Base-by-base conservation (phyloP, 2,888 invertebrate species). In the Ormyrus nitidulus region DNA sequence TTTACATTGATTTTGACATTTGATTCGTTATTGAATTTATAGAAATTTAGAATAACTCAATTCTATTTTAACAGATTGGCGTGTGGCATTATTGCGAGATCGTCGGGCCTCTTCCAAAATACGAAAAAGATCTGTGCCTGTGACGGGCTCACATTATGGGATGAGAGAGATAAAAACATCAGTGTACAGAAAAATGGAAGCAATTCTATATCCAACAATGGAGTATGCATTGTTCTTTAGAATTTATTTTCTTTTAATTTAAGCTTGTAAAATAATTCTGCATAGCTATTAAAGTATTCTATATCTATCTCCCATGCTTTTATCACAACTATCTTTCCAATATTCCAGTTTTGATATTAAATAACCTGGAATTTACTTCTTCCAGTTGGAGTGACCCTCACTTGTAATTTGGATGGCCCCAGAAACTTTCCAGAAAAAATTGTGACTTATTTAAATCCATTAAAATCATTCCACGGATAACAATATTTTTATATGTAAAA, bases 61-160 rank as follows among this genome's bases (percentile, higher is more conserved):
- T 56, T 1, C 6, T 56, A 59, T 53, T 79, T 82, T 80, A 79
- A 72, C 90, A 96, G 96, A 79, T 89, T 96, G 69, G 95, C 95
- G 0, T 97, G 97, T 89, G 98, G 97, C 0, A 94, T 98, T 9
- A 96, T 98, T 84, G 97, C 97, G 0, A 93, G 97, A 53, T 96
- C 97, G 0, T 96, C 98, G 0, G 97, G 97, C 0, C 91, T 98
- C 8, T 95, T 96, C 87, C 93, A 97, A 89, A 98, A 98, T 89
- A 93, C 95, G 0, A 98, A 98, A 88, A 94, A 94, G 10, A 95
- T 98, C 74, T 98, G 98, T 91, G 95, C 96, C 1, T 98, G 98
- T 91, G 97, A 97, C 92, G 98, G 98, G 0, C 93, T 96, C 0
- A 94, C 96, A 0, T 92, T 98, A 9, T 98, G 98, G 98, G 96